A percentile compares a stretch with the other conserved stretches of the same genome.
Evolutionary conservation across 2,113 vertebrate species (phyloP).

Genomic region (Craseonycteris thonglongyai): DNA sequence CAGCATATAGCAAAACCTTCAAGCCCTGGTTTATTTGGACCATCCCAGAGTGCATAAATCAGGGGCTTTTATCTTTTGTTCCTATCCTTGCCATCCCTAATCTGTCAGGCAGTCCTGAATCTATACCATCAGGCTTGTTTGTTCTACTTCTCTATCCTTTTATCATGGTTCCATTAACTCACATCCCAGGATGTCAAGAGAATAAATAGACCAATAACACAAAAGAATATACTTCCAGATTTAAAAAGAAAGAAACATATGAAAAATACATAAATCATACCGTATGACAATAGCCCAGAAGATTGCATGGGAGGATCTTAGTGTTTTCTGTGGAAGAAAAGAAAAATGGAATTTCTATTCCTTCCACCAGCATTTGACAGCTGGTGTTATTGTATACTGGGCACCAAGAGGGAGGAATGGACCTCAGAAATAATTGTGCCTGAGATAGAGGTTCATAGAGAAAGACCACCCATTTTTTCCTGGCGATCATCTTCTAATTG

Average conservation of each 20-base stretch:
- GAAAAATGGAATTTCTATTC: conserved; percentile 58
- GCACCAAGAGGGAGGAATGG: not conserved
- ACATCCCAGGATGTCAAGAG: conserved; percentile 66
- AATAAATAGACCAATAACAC: conserved; percentile 75
- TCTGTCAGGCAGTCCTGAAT: conserved; percentile 58
- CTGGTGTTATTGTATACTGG: not conserved
- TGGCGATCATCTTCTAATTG: not conserved
- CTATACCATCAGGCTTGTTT: conserved; percentile 62
- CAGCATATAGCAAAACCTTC: not conserved
- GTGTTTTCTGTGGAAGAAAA: conserved; percentile 51
- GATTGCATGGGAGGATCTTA: conserved; percentile 53
- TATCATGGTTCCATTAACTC: conserved; percentile 72
- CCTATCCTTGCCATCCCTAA: conserved; percentile 52
- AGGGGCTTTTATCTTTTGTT: conserved; percentile 61
- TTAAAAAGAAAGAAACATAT: conserved; percentile 68
- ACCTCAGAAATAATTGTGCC: conserved; percentile 32
- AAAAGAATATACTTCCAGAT: conserved; percentile 69
- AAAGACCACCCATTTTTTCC: not conserved
- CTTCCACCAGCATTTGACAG: conserved; percentile 49
- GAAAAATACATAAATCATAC: conserved; percentile 73
- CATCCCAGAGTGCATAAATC: conserved; percentile 8
- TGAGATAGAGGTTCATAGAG: not conserved
- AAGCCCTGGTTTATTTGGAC: not conserved
- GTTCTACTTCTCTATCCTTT: conserved; percentile 60
- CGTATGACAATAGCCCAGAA: conserved; percentile 52